Base-by-base conservation (phyloP, 2,888 invertebrate genomes). In the Drosophila tripunctata region DNA sequence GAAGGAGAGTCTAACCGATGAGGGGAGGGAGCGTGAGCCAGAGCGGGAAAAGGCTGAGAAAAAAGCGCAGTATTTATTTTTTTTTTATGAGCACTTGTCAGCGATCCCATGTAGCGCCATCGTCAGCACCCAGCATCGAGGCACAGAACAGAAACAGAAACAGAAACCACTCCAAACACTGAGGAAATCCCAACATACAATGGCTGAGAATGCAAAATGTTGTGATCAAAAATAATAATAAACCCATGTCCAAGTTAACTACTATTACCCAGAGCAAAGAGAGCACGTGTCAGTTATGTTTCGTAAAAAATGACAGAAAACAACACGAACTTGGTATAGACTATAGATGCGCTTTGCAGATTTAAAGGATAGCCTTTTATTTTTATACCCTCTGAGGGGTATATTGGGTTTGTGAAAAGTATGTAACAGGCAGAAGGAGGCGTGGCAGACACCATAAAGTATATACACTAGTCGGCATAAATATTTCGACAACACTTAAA, bases 81-180 rank as follows among this genome's bases (percentile, higher is more conserved):
- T 78, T 78, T 81, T 81, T 81, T 82, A 87, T 84, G 75, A 67
- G 60, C 85, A 75, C 82, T 87, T 87, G 87, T 77, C 83, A 81
- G 78, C 62, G 66, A 75, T 67, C 69, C 52, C 71, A 64, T 83
- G 77, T 71, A 76, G 84, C 80, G 81, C 76, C 86, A 66, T 58
- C 52, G 31, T 48, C 64, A 56, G 52, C 51, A 30, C 36, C 60
- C 47, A 24, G 31, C 52, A 22, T 44, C 57, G 40, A 19, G 24
- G 17, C 24, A 45, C 33, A 45, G 33, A 40, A 21, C 12, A 41
- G 3, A 3, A 24, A 10, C 4, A 43, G 15, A 43, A 17, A 10
- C 0, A 3, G 27, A 27, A 10, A n/a, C n/a, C n/a, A n/a, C n/a
- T n/a, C 27, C 10, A 27, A 27, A 27, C 8, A 3, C 8, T 10